Conservation (phyloP, 2,888 invertebrate genomes). For the Chrysolina oricalcia region DNA sequence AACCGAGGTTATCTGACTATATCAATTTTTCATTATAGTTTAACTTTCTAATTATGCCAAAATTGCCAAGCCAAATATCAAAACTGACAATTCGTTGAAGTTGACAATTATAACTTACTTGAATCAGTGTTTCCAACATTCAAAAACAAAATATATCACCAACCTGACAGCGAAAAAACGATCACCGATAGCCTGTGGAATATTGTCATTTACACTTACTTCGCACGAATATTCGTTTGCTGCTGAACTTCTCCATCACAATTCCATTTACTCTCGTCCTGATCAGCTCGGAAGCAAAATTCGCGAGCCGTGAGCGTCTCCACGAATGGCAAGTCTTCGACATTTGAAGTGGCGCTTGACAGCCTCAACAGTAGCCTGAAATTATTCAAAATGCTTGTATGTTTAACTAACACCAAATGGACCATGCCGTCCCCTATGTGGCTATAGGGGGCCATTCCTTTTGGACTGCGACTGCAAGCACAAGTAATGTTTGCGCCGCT, state of each 20-base stretch:
- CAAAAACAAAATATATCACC: no score
- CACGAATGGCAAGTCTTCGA: constrained; percentile 84
- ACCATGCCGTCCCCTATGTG: constrained; percentile 88
- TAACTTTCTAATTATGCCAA: no score
- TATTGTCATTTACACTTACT: constrained; percentile 68
- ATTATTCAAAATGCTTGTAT: constrained; percentile 82
- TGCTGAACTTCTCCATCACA: constrained; percentile 86
- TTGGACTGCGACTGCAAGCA: constrained; percentile 82
- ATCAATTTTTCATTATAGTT: no score
- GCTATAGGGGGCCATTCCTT: constrained; percentile 85
- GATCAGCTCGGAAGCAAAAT: constrained; percentile 78
- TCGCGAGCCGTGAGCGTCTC: constrained; percentile 83
- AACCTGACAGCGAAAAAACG: no score
- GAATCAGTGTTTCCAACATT: no score
- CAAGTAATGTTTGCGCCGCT: constrained; percentile 86
- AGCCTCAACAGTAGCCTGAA: constrained; percentile 79
- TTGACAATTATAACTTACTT: no score
- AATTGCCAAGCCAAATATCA: no score
- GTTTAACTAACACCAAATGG: constrained; percentile 83
- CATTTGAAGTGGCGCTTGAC: constrained; percentile 77
- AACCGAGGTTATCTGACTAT: no score
- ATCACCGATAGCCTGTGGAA: neutral
- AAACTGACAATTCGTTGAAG: no score
- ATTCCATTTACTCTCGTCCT: constrained; percentile 81
- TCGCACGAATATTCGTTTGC: constrained; percentile 78